Base-by-base conservation (phyloP, 2,797 vertebrate genomes). In the Tragopan temminckii region DNA sequence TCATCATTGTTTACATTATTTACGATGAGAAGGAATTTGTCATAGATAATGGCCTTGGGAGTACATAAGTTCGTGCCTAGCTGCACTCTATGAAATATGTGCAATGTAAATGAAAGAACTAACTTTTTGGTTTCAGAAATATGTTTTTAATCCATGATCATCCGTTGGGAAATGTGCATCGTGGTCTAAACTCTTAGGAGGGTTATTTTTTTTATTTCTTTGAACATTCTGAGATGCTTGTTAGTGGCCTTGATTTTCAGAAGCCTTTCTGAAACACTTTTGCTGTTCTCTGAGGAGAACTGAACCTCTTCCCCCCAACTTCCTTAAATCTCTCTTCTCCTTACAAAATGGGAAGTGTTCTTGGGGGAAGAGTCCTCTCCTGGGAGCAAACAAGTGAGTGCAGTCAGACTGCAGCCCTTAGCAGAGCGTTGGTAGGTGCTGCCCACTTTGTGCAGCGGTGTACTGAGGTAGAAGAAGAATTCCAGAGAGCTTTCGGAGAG, bases 201-300 rank as follows among this genome's bases (percentile, higher is more conserved):
- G 67, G 85, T 88, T 89, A 69, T 94, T 94, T 95, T 95, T 92
- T 92, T 66, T 80, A 82, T 89, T 89, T 94, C 85, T 96, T 81
- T 93, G 82, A 95, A 93, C 80, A 53, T 91, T 94, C 81, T 69
- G 40, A 88, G 87, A 59, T 76, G 79, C 75, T 86, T 79, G 67
- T 92, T 92, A 88, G 59, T 88, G 77, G 96, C 80, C 80, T 81
- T 81, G 89, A 83, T 4, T 11, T 94, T 94, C 93, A 89, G 74
- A 76, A 70, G 92, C 40, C 84, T 58, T 78, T 92, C 92, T 94
- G 93, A 79, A 94, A 96, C 91, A 95, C 96, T 94, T 95, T 91
- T 79, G n/a, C 89, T 57, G 20, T 40, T 50, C 89, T 59, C 77
- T 67, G 52, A 70, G 61, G 95, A 79, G 40, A 94, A 38, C 87